Conservation (phyloP, 2,113 vertebrate species). For the Mormyrus iriodes region DNA sequence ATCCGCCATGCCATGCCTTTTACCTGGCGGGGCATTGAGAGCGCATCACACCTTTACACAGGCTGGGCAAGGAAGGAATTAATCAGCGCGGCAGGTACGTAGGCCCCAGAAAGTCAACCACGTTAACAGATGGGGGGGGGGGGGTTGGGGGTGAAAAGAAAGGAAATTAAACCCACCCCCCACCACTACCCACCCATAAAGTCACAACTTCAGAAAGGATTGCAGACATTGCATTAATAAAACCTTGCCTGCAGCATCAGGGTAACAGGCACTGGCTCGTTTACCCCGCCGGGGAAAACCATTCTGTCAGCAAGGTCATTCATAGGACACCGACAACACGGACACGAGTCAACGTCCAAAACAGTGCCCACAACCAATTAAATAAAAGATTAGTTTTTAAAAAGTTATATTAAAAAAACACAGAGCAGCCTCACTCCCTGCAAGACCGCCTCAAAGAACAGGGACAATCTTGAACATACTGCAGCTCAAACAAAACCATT, state of each 20-base stretch:
- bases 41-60: constrained; percentile 73
- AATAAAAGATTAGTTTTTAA: background rate
- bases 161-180: constrained; percentile 73
- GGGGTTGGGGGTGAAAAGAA: constrained; percentile 63
- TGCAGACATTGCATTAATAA: constrained; percentile 78
- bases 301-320: constrained; percentile 72
- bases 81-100: constrained; percentile 78
- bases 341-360: constrained; percentile 65
- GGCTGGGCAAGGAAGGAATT: constrained; percentile 74
- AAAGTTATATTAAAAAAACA: background rate
- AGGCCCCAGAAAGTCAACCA: constrained; percentile 75
- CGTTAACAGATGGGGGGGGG: constrained; percentile 57
- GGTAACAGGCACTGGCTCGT: constrained; percentile 77
- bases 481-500: background rate
- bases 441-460: background rate
- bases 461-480: background rate
- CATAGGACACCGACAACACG: constrained; percentile 78
- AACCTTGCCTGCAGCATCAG: constrained; percentile 72
- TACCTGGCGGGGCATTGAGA: constrained; percentile 73
- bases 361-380: constrained; percentile 1
- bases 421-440: background rate
- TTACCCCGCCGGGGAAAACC: constrained; percentile 61
- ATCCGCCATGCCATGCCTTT: constrained; percentile 73
- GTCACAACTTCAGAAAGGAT: constrained; percentile 78
- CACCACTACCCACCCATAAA: constrained; percentile 66